phyloP scores from a whole-genome alignment of 2,797 vertebrate genomes.

The Myoxocephalus aenaeus region DNA sequence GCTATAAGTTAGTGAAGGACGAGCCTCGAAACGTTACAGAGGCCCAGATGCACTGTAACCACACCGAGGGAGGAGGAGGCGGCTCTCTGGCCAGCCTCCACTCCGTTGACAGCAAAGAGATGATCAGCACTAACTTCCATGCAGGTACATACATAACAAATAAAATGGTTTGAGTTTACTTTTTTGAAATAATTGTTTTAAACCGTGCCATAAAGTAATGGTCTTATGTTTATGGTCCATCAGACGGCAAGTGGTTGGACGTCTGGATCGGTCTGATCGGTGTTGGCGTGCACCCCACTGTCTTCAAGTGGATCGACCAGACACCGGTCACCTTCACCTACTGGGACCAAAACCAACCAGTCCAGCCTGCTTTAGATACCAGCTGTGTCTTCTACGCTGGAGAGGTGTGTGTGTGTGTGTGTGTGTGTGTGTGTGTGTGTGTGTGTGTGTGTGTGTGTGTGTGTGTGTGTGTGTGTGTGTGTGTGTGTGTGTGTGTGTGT shows the following conservation, averaged over 20 bases:
- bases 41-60: constrained; percentile 79
- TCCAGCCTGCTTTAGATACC: constrained; percentile 71
- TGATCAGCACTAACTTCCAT: constrained; percentile 87
- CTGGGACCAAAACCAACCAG: constrained; percentile 90
- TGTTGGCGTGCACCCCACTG: constrained; percentile 56
- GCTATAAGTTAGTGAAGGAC: constrained; percentile 85
- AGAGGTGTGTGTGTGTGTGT: constrained; percentile 50
- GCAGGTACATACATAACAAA: constrained; percentile 76
- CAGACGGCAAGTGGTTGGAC: constrained; percentile 76
- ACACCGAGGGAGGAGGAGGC: constrained; percentile 52
- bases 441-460: no score
- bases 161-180: background rate
- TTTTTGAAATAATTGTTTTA: no score
- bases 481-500: no score
- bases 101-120: constrained; percentile 90
- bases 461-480: no score
- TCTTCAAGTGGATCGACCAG: constrained; percentile 89
- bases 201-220: background rate
- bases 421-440: no score
- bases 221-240: constrained; percentile 38
- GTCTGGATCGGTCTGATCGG: constrained; percentile 91
- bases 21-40: constrained; percentile 65
- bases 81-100: constrained; percentile 88
- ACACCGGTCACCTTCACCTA: constrained; percentile 88
- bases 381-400: constrained; percentile 89